Conservation (phyloP, 2,113 vertebrate genomes). For the Triplophysa tibetana region DNA sequence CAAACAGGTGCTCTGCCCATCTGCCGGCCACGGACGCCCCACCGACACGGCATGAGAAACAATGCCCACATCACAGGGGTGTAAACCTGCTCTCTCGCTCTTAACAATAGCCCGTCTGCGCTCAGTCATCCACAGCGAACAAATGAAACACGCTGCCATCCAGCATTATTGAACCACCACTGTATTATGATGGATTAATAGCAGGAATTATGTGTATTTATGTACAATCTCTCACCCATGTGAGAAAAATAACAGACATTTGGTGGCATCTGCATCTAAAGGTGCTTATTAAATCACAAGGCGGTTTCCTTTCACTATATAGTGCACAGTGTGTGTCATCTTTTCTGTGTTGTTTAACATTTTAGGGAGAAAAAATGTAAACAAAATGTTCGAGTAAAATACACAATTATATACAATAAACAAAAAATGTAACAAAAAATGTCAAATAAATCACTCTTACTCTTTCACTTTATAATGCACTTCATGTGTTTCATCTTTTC, state of each 20-base stretch:
- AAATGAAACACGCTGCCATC: not conserved
- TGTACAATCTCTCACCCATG: constrained; percentile 3
- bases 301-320: not conserved
- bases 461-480: not conserved
- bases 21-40: constrained; percentile 40
- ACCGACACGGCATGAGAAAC: constrained; percentile 34
- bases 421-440: no score
- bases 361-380: no score
- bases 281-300: constrained; percentile 36
- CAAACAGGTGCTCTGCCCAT: constrained; percentile 55
- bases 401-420: no score
- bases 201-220: constrained; percentile 44
- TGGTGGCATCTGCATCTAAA: not conserved
- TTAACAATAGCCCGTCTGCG: constrained; percentile 46
- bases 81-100: constrained; percentile 7
- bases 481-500: not conserved
- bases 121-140: constrained; percentile 21
- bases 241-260: constrained; percentile 39
- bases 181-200: constrained; percentile 42
- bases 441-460: no score
- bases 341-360: no score
- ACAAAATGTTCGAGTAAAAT: no score
- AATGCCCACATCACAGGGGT: constrained; percentile 44
- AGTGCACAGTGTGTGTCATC: not conserved
- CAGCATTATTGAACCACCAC: constrained; percentile 1